Conservation (phyloP, 2,888 invertebrate genomes). For the Netelia inedita region DNA sequence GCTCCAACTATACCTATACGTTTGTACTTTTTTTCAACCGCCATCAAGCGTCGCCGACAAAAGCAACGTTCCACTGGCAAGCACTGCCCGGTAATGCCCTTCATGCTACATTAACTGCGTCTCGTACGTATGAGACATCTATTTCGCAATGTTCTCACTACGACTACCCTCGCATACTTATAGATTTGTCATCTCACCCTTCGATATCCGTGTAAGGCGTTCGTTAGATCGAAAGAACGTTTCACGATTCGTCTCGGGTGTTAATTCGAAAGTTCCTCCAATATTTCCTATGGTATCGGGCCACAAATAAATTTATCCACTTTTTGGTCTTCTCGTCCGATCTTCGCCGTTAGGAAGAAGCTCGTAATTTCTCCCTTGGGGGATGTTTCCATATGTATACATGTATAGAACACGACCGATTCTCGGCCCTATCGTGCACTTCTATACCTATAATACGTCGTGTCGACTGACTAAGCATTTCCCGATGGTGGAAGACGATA, state of each 20-base stretch:
- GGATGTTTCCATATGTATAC: slow-evolving; percentile 4
- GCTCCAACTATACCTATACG: slow-evolving; percentile 59
- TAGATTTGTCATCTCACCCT: slow-evolving; percentile 9
- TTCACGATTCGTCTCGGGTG: background rate
- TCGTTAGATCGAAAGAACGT: background rate
- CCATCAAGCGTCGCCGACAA: slow-evolving; percentile 68
- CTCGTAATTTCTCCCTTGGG: slow-evolving; percentile 50
- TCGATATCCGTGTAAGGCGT: background rate
- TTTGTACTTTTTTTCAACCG: slow-evolving; percentile 54
- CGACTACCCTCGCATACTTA: slow-evolving; percentile 1
- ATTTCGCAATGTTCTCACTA: slow-evolving; percentile 32
- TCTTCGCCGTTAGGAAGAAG: slow-evolving; percentile 20
- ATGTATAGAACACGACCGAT: slow-evolving; percentile 11
- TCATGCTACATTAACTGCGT: slow-evolving; percentile 82
- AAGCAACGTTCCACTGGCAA: slow-evolving; percentile 70
- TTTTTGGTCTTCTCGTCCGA: slow-evolving; percentile 19
- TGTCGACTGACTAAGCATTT: slow-evolving; percentile 80
- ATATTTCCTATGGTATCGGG: slow-evolving; percentile 1
- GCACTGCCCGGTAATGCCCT: slow-evolving; percentile 81
- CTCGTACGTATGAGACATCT: slow-evolving; percentile 49
- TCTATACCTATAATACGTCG: slow-evolving; percentile 75
- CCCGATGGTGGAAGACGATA: slow-evolving; percentile 67
- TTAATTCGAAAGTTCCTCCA: background rate
- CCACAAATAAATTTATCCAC: slow-evolving; percentile 15
- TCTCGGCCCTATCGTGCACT: background rate